Base-by-base conservation (phyloP, 2,113 vertebrate genomes). In the Bostrychus sinensis region DNA sequence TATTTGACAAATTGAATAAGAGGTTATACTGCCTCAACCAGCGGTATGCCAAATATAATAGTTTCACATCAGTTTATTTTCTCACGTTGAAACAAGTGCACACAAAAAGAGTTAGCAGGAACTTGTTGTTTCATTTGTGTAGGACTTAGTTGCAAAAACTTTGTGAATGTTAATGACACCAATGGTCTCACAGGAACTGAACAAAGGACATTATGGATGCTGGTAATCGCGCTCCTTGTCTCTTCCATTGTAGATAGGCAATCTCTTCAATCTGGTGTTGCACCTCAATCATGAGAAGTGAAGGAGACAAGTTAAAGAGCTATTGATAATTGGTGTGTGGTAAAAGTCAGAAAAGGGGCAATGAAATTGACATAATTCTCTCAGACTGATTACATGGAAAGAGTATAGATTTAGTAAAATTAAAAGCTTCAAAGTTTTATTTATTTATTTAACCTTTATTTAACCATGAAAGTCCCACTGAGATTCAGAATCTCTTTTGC, bases 181-280 rank as follows among this genome's bases (percentile, higher is more conserved):
- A 65, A 42, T 41, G 46, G 37, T 45, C 46, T 45, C 61, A 70
- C 19, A 41, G 37, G 36, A 23, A 65, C 39, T 57, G 28, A 70
- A 25, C 4, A 62, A 53, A 69, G 72, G 22, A 56, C 39, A 75
- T 75, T 66, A 57, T 69, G 13, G 54, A 78, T 55, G 36, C 69
- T 36, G 38, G 20, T 61, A 57, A 80, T 77, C 66, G 57, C 1
- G 4, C 62, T 70, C 26, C 46, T 63, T 60, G 50, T 45, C 58
- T 55, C 65, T 70, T 62, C 64, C 65, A 34, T 56, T 62, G 48
- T 54, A 69, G 66, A 77, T 1, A 34, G 26, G 51, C 56, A 42
- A 71, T 56, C 23, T 43, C 62, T 73, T 69, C 62, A 62, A 76
- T 75, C 84, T 71, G 46, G 68, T 55, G 66, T 56, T 56, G 2